Conservation (phyloP, 1,140 invertebrate genomes). For the Drosophila athabasca region DNA sequence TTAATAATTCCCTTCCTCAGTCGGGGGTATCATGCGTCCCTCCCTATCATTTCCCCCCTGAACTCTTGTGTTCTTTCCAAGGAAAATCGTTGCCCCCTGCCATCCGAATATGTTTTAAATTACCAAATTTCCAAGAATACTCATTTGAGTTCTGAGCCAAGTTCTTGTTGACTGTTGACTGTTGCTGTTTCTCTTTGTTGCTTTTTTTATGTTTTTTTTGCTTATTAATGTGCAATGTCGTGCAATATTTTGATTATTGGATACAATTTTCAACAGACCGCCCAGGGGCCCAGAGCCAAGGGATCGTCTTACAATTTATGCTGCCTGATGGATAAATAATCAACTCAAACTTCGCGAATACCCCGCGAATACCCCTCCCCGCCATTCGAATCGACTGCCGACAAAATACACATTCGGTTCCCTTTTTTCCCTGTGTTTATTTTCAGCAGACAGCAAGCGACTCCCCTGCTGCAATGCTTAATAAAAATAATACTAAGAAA, state of each 20-base stretch:
- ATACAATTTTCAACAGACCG: conserved; percentile 27
- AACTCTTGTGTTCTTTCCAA: background rate
- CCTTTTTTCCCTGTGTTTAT: conserved; percentile 1
- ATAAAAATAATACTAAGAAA: too few species aligned
- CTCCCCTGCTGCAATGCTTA: background rate
- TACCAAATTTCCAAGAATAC: conserved; percentile 23
- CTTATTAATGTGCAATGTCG: conserved; percentile 69
- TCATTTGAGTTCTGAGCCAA: conserved; percentile 7
- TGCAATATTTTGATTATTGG: conserved; percentile 74
- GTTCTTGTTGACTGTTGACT: conserved; percentile 4
- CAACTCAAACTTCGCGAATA: conserved; percentile 8
- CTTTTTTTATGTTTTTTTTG: background rate
- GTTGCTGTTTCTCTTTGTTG: conserved; percentile 8
- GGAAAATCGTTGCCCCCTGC: conserved; percentile 11
- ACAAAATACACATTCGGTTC: conserved; percentile 10
- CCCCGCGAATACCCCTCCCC: too few species aligned
- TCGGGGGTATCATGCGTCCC: conserved; percentile 17
- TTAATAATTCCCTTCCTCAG: too few species aligned
- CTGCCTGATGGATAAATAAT: conserved; percentile 25
- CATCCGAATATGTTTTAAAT: conserved; percentile 28
- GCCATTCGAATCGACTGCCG: background rate
- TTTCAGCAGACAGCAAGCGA: background rate
- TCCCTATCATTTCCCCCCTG: conserved; percentile 23
- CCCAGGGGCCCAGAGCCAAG: conserved; percentile 18
- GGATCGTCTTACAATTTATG: conserved; percentile 43